Evolutionary conservation across 2,113 vertebrate species (phyloP).

Genomic region (Anguilla japonica): DNA sequence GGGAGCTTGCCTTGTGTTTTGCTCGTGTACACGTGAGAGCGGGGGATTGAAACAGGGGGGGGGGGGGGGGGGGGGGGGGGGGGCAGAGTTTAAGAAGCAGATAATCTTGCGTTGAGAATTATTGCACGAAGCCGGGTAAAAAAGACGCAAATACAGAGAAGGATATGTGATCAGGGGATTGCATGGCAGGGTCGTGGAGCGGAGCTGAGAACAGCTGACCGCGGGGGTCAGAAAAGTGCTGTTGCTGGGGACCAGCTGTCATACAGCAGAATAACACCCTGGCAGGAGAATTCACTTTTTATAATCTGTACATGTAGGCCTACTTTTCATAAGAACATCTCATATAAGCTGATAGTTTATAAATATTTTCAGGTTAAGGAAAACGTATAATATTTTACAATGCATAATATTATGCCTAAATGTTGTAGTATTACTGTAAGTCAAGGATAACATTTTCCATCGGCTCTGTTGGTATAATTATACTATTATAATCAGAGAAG

Average conservation of each 20-base stretch:
- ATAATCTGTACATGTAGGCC: too few relatives aligned
- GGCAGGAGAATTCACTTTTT: too few relatives aligned
- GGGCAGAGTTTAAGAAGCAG: background rate
- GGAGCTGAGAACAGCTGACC: conserved; percentile 47
- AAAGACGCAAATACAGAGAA: background rate
- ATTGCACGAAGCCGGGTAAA: background rate
- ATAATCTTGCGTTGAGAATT: background rate
- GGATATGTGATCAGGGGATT: background rate
- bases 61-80: too few relatives aligned
- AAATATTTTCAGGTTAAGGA: too few relatives aligned
- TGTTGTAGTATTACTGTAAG: too few relatives aligned
- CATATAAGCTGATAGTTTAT: too few relatives aligned
- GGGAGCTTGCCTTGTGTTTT: background rate
- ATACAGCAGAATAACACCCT: background rate
- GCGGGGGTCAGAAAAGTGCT: conserved; percentile 33
- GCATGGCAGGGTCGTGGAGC: background rate
- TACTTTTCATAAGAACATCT: too few relatives aligned
- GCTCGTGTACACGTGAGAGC: background rate
- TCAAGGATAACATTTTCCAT: too few relatives aligned
- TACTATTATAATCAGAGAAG: too few relatives aligned
- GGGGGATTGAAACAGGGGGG: background rate
- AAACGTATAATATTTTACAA: too few relatives aligned
- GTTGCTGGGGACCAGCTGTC: conserved; percentile 51
- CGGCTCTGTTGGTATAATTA: too few relatives aligned
- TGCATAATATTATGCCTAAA: too few relatives aligned